Percentiles rank a stretch among this genome's conserved stretches.
These are phyloP conservation scores for Pogonomyrmex californicus DNA, from an alignment of 1,140 invertebrate genomes.

Conservation along the genomic window DNA sequence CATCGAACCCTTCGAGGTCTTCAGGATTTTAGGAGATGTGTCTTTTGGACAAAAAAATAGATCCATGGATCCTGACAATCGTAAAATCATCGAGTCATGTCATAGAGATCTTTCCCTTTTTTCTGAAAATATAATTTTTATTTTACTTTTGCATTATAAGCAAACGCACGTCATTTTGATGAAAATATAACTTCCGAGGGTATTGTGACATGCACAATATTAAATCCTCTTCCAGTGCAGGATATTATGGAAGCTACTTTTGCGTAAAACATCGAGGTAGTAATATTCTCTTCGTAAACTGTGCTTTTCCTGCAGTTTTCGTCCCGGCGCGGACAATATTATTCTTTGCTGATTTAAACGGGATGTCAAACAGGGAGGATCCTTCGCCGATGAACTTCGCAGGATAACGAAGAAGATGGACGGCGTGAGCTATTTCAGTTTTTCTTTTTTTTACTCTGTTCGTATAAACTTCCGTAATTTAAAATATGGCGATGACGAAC, in stretches of 20 bases:
- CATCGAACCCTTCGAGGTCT: not conserved
- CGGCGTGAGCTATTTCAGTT: conserved; percentile 17
- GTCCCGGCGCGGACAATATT: conserved; percentile 42
- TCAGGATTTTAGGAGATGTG: not conserved
- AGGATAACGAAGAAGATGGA: conserved; percentile 38
- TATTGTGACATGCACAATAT: conserved; percentile 45
- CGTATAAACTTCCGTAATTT: conserved; percentile 56
- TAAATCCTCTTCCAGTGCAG: conserved; percentile 31
- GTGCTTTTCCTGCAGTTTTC: conserved; percentile 16
- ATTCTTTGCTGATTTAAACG: conserved; percentile 57
- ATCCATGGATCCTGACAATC: not conserved
- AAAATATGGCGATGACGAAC: conserved; percentile 45
- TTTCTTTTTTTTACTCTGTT: not conserved
- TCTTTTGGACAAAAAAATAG: not conserved
- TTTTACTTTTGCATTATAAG: not conserved
- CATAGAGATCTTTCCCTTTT: no score
- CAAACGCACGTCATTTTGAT: conserved; percentile 12
- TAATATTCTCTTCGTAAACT: conserved; percentile 30
- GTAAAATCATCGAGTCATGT: not conserved
- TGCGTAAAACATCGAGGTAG: conserved; percentile 18
- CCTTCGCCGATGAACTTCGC: conserved; percentile 38
- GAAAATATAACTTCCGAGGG: conserved; percentile 34
- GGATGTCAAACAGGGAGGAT: conserved; percentile 46
- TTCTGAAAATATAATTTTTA: conserved; percentile 24
- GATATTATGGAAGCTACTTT: conserved; percentile 37